Percentiles rank a stretch among this genome's conserved stretches.
phyloP scores from a whole-genome alignment of 2,888 invertebrate genomes.

The Odontothrips loti region DNA sequence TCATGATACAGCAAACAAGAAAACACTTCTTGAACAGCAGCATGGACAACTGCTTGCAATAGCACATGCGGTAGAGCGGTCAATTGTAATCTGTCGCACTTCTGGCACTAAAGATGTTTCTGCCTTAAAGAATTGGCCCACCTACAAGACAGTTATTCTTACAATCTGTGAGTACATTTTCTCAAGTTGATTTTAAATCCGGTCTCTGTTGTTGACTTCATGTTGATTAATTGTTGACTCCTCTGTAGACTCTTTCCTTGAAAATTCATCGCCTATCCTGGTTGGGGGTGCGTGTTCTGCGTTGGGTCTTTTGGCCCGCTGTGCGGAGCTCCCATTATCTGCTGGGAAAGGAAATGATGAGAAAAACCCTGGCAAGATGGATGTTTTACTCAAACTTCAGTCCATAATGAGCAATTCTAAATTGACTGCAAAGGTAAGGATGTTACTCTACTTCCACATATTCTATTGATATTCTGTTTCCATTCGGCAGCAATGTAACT shows the following conservation, averaged over 20 bases:
- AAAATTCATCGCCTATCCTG: conserved; percentile 58
- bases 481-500: background rate
- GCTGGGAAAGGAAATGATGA: conserved; percentile 48
- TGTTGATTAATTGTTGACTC: conserved; percentile 3
- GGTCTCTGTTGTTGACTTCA: background rate
- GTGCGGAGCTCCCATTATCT: conserved; percentile 62
- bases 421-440: conserved; percentile 59
- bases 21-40: conserved; percentile 32
- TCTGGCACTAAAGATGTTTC: conserved; percentile 46
- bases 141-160: conserved; percentile 28
- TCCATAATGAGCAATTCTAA: conserved; percentile 68
- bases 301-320: conserved; percentile 59
- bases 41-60: conserved; percentile 42
- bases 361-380: conserved; percentile 58
- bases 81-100: background rate
- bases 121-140: conserved; percentile 40
- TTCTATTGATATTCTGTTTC: background rate
- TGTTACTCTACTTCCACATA: background rate
- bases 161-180: conserved; percentile 40
- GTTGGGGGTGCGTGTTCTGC: conserved; percentile 64
- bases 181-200: conserved; percentile 39
- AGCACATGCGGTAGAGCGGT: conserved; percentile 50
- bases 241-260: conserved; percentile 59
- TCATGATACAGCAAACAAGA: conserved; percentile 32
- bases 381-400: conserved; percentile 65